Evolutionary conservation across 2,113 vertebrate species (phyloP).

Genomic region (Paedocypris sp.): DNA sequence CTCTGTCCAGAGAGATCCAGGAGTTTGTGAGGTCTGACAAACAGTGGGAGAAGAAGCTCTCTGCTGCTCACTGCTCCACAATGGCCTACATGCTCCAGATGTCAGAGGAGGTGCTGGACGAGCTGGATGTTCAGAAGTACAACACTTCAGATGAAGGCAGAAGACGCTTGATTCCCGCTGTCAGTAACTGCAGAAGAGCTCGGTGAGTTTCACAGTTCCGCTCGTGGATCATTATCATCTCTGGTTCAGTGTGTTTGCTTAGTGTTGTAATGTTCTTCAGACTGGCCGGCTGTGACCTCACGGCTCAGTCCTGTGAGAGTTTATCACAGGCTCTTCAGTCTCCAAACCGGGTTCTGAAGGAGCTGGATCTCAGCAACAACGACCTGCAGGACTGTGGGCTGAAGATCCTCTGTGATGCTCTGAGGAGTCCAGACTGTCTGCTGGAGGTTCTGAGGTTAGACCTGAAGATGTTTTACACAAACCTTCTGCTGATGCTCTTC

Average conservation of each 20-base stretch:
- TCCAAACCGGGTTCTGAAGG: constrained; percentile 28
- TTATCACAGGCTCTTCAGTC: constrained; percentile 26
- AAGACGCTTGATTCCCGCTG: constrained; percentile 42
- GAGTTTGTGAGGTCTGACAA: constrained; percentile 29
- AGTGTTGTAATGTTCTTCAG: constrained; percentile 16
- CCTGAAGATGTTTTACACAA: neutral
- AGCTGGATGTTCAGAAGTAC: constrained; percentile 41
- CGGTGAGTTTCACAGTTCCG: constrained; percentile 30
- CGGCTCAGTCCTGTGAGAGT: constrained; percentile 26
- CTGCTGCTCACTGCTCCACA: neutral
- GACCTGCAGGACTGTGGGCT: constrained; percentile 2
- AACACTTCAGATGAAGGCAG: constrained; percentile 40
- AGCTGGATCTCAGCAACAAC: constrained; percentile 5
- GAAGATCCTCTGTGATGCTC: neutral
- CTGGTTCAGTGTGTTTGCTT: neutral
- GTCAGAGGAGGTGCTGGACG: neutral
- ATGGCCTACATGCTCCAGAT: neutral
- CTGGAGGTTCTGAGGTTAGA: neutral
- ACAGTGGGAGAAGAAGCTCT: neutral
- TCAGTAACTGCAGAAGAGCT: constrained; percentile 44
- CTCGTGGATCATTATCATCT: too few relatives aligned
- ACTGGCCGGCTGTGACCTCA: constrained; percentile 43
- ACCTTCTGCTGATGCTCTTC: neutral
- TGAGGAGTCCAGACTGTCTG: neutral
- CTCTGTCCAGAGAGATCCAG: constrained; percentile 40